phyloP scores from a whole-genome alignment of 2,888 invertebrate species.

The Lobophora halterata region DNA sequence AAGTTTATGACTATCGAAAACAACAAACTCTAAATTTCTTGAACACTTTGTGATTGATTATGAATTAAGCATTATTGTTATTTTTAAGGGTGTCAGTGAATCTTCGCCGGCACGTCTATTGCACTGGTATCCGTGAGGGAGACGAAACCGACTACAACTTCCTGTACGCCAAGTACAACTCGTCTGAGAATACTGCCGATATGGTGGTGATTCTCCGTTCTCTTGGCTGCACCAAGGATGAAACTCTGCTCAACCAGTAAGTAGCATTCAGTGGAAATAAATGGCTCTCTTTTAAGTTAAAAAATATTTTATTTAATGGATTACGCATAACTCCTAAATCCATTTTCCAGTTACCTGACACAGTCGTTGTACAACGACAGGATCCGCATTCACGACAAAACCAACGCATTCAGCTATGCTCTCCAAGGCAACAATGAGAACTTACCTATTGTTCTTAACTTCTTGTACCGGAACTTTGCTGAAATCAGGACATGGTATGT shows the following conservation, averaged over 20 bases:
- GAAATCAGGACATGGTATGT: slow-evolving; percentile 53
- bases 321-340: no score
- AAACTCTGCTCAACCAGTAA: slow-evolving; percentile 49
- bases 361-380: slow-evolving; percentile 63
- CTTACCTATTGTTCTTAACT: slow-evolving; percentile 71
- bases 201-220: slow-evolving; percentile 81
- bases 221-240: slow-evolving; percentile 60
- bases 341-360: slow-evolving; percentile 69
- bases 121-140: slow-evolving; percentile 82
- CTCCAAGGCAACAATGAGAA: slow-evolving; percentile 80
- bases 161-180: slow-evolving; percentile 78
- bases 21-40: slow-evolving; percentile 42
- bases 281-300: no score
- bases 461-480: slow-evolving; percentile 58
- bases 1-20: no score
- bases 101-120: slow-evolving; percentile 83
- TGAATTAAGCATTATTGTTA: not conserved
- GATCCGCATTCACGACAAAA: slow-evolving; percentile 73
- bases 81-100: slow-evolving; percentile 78
- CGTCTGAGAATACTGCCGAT: slow-evolving; percentile 80
- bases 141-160: slow-evolving; percentile 81
- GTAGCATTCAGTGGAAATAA: no score
- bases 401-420: slow-evolving; percentile 70
- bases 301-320: no score
- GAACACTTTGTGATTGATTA: not conserved